These are phyloP conservation scores for Calliopsis andreniformis DNA, from an alignment of 1,140 invertebrate genomes.

Conservation along the genomic window DNA sequence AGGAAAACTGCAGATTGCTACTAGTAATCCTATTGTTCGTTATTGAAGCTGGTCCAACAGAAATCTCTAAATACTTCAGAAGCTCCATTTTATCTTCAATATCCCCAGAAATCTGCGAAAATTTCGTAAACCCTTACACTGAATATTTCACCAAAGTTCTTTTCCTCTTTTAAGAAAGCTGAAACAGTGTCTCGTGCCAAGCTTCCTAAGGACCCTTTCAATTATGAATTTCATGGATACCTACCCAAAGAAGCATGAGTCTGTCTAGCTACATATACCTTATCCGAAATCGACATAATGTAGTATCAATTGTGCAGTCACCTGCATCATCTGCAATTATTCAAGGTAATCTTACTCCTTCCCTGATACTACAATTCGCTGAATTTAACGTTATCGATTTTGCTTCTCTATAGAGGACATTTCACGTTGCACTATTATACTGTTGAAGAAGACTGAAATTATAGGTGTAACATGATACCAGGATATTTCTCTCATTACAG, in stretches of 20 bases:
- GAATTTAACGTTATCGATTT: background rate
- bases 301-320: conserved; percentile 3
- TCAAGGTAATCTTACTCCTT: conserved; percentile 7
- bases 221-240: background rate
- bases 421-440: background rate
- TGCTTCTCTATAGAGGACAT: background rate
- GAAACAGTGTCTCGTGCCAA: too few species aligned
- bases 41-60: too few species aligned
- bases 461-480: background rate
- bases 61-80: too few species aligned
- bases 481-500: too few species aligned
- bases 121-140: too few species aligned
- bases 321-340: background rate
- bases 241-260: background rate
- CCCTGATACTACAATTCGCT: background rate
- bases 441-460: too few species aligned
- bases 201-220: background rate
- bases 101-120: too few species aligned
- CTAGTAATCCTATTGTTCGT: too few species aligned
- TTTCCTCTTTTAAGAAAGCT: too few species aligned
- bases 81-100: too few species aligned
- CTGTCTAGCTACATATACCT: background rate
- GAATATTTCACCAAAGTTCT: too few species aligned
- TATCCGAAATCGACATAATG: background rate
- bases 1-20: too few species aligned